Conservation (phyloP, 2,113 vertebrate genomes). For the Grus americana region DNA sequence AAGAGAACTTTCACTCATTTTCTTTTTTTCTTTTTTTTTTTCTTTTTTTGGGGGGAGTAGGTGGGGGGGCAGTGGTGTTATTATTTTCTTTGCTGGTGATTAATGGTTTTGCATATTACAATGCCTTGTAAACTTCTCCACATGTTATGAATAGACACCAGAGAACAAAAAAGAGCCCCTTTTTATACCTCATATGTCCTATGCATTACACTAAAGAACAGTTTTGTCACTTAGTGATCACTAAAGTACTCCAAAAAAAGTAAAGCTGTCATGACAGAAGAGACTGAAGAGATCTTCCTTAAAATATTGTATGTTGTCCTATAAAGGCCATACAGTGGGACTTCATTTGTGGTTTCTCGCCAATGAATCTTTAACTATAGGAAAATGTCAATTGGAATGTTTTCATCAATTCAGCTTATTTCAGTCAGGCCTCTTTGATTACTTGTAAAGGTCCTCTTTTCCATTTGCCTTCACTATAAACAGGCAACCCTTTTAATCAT, state of each 20-base stretch:
- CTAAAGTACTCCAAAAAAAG: background rate
- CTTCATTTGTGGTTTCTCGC: background rate
- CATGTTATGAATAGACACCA: background rate
- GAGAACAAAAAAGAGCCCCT: background rate
- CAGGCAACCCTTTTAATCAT: background rate
- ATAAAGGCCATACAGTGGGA: background rate
- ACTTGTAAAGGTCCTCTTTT: background rate
- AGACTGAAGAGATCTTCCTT: background rate
- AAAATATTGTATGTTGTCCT: background rate
- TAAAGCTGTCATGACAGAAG: background rate
- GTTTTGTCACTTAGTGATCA: background rate
- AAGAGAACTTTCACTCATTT: background rate
- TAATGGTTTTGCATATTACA: background rate
- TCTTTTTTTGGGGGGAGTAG: background rate
- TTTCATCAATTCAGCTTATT: background rate
- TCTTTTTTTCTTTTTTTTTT: no score
- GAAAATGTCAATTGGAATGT: background rate
- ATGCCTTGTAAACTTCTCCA: background rate
- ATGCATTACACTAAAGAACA: background rate
- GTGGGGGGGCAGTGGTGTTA: fast-evolving
- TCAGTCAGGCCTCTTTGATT: background rate
- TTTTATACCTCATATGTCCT: background rate
- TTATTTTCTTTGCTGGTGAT: background rate
- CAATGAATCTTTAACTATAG: background rate
- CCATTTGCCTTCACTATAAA: background rate